Evolutionary conservation across 2,888 invertebrate genomes (phyloP), one percentile per base, ranked within the genome.

Genomic region (Yponomeuta cagnagella): DNA sequence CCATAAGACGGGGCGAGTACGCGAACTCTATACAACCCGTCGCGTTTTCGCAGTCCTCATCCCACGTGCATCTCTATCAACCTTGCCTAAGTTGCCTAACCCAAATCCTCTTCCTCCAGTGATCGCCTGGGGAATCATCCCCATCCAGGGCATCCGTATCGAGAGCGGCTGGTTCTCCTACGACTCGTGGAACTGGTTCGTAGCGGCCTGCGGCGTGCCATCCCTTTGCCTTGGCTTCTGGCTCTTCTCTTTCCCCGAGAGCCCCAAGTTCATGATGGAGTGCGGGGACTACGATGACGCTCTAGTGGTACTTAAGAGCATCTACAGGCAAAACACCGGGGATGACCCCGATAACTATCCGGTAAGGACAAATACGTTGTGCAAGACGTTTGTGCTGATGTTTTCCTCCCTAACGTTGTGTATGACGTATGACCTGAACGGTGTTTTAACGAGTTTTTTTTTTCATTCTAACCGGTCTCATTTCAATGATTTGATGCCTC

Each of bases 151-250:
- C 69, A 94, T 95, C 75, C 92, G 93, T 72, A 93, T 94, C 75
- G 89, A 93, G 71, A 90, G 92, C 48, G 90, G 92, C 2, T 74
- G 78, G 69, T 96, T 96, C 87, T 93, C 94, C 31, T 96, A 95
- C 84, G 94, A 95, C 77, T 96, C 96, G 33, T 96, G 96, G 96
- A 96, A 96, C 88, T 93, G 96, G 82, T 96, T 96, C 85, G 96
- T 96, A 58, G 94, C 95, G 0, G 93, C 96, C 0, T 96, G 96
- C 83, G 95, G 95, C 4, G 75, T 96, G 4, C 96, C 96, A 0
- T 96, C 96, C 74, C 87, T 95, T 33, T 74, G 94, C 75, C 93
- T 95, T 63, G 95, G 92, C 72, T 87, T 95, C 74, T 96, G 96
- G 96, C 87, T 96, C 10, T 93, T 95, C 76, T 91, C 94, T 72